A percentile compares a stretch with the other conserved stretches of the same genome.
Conservation (phyloP, 1,140 invertebrate genomes). For the Drosophila watanabei region DNA sequence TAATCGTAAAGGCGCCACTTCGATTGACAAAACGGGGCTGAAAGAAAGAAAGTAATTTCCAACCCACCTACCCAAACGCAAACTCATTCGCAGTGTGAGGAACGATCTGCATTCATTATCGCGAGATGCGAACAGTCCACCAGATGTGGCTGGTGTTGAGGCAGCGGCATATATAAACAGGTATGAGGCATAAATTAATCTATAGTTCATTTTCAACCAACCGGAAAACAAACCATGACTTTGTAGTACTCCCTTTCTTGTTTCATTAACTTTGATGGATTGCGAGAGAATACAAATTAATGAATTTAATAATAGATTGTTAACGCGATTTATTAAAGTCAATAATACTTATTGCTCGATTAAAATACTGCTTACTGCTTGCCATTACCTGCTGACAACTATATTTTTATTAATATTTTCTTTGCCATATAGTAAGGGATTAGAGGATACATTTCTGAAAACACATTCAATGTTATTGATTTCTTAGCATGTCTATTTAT, state of each 20-base stretch:
- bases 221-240: background rate
- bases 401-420: no score
- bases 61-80: conserved; percentile 31
- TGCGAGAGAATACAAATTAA: no score
- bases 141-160: background rate
- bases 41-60: conserved; percentile 75
- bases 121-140: conserved; percentile 33
- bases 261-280: no score
- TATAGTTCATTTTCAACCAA: background rate
- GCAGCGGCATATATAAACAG: background rate
- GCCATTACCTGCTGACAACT: no score
- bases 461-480: no score
- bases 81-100: conserved; percentile 21
- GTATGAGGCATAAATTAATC: conserved; percentile 4
- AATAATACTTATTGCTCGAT: no score
- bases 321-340: no score
- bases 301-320: no score
- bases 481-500: no score
- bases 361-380: no score
- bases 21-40: conserved; percentile 33
- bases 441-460: no score
- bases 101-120: conserved; percentile 58
- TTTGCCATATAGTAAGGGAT: no score
- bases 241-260: background rate
- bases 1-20: conserved; percentile 57